A percentile compares a stretch with the other conserved stretches of the same genome.
phyloP scores from a whole-genome alignment of 2,888 invertebrate genomes.

The Pammene fasciana region DNA sequence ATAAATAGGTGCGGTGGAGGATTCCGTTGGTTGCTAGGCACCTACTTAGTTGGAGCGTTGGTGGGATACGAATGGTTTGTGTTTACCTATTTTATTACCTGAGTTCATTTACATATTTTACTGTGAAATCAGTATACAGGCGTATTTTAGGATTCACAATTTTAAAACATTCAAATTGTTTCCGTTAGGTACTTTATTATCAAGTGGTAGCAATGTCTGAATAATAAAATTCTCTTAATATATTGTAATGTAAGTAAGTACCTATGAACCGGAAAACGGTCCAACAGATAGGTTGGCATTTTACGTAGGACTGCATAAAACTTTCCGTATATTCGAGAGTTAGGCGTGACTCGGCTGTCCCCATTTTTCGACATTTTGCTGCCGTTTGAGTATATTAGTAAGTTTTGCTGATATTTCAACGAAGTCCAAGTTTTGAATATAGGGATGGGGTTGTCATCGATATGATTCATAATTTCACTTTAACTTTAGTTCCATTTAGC shows the following conservation, averaged over 20 bases:
- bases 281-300: constrained; percentile 28
- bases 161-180: not conserved
- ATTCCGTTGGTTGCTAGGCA: too few species aligned
- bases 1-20: too few species aligned
- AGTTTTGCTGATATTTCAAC: constrained; percentile 63
- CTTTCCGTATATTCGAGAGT: constrained; percentile 54
- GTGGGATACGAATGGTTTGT: too few species aligned
- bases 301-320: constrained; percentile 45
- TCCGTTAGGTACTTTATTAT: not conserved
- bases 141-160: not conserved
- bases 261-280: constrained; percentile 8
- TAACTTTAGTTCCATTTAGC: constrained; percentile 8
- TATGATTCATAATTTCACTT: constrained; percentile 56
- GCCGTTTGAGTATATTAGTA: constrained; percentile 62
- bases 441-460: constrained; percentile 56
- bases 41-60: too few species aligned
- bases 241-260: not conserved
- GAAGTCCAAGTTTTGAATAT: constrained; percentile 57
- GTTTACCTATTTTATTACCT: too few species aligned
- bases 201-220: not conserved
- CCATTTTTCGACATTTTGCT: constrained; percentile 65
- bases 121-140: too few species aligned
- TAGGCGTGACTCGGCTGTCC: constrained; percentile 56
- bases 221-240: constrained; percentile 1
- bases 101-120: too few species aligned